These are phyloP conservation scores for Caenorhabditis sp. DNA, from an alignment of 2,888 invertebrate genomes.

Conservation along the genomic window DNA sequence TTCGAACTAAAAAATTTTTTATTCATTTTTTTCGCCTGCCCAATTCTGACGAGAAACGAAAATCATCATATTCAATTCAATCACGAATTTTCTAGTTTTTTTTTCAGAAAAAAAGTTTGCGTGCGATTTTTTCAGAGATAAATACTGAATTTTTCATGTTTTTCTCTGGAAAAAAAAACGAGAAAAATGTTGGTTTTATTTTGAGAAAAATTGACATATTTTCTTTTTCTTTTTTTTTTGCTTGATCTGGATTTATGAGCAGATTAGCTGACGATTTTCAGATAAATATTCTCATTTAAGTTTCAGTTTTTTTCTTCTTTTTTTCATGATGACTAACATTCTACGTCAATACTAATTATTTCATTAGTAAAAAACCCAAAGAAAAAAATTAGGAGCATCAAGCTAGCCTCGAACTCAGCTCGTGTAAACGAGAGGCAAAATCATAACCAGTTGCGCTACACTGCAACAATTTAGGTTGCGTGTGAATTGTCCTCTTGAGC, in stretches of 20 bases:
- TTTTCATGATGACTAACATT: too few species aligned
- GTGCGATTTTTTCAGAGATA: neutral
- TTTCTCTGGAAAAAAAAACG: neutral
- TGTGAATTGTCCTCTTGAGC: too few species aligned
- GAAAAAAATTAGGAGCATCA: too few species aligned
- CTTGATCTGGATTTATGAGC: neutral
- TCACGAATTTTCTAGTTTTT: neutral
- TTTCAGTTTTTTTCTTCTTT: too few species aligned
- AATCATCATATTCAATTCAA: constrained; percentile 1
- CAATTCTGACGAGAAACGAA: neutral
- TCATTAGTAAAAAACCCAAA: too few species aligned
- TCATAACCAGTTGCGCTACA: too few species aligned
- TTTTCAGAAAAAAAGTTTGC: neutral
- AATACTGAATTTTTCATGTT: constrained; percentile 2
- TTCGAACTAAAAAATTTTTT: too few species aligned
- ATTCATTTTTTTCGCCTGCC: too few species aligned
- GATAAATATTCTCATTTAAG: neutral
- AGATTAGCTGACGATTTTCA: neutral
- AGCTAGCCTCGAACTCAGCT: too few species aligned
- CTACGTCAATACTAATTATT: too few species aligned
- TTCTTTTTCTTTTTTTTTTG: neutral
- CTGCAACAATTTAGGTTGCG: too few species aligned
- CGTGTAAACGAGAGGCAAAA: too few species aligned
- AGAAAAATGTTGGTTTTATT: neutral
- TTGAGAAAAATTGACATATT: neutral